These are phyloP conservation scores for Apodemia hepburni DNA, from an alignment of 2,888 invertebrate genomes.

Conservation along the genomic window DNA sequence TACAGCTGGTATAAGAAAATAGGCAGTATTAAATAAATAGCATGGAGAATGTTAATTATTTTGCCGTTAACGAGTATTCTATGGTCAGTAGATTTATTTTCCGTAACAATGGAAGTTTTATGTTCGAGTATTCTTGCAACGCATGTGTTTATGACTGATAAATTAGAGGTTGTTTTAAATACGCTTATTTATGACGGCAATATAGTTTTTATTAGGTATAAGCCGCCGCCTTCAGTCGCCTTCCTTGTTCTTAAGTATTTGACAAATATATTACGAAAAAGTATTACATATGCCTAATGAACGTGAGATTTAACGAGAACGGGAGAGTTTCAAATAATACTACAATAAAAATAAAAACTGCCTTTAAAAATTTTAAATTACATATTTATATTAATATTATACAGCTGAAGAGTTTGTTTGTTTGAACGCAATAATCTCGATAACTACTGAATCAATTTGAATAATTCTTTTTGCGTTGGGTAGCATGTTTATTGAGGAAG, in stretches of 20 bases:
- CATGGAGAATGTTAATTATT: background rate
- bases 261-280: too few relatives aligned
- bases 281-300: too few relatives aligned
- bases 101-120: background rate
- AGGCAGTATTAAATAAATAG: background rate
- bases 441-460: too few relatives aligned
- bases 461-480: too few relatives aligned
- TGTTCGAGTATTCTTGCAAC: background rate
- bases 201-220: background rate
- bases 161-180: background rate
- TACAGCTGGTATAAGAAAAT: background rate
- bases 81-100: background rate
- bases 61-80: slow-evolving; percentile 3
- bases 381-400: too few relatives aligned
- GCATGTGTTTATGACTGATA: slow-evolving; percentile 4
- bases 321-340: too few relatives aligned
- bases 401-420: too few relatives aligned
- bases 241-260: background rate
- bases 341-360: too few relatives aligned
- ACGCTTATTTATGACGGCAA: slow-evolving; percentile 1
- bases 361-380: too few relatives aligned
- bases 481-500: too few relatives aligned
- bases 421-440: too few relatives aligned
- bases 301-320: too few relatives aligned
- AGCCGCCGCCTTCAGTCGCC: background rate